These are phyloP conservation scores for Parasteatoda tepidariorum DNA, from an alignment of 1,140 invertebrate genomes.

Conservation along the genomic window DNA sequence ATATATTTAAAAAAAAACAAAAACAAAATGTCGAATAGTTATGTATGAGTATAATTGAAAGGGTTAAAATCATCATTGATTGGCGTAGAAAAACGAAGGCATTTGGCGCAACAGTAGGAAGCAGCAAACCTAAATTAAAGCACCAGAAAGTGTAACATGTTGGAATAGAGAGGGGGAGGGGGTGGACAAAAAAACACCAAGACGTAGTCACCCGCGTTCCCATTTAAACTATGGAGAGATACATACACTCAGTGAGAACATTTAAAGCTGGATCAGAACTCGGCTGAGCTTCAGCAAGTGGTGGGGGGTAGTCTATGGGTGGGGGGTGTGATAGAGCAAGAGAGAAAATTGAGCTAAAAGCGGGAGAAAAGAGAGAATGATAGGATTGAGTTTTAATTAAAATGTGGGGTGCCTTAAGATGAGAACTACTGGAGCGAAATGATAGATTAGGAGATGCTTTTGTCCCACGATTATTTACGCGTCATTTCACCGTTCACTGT, in stretches of 20 bases:
- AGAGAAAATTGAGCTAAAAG: conserved; percentile 32
- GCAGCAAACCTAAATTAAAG: conserved; percentile 16
- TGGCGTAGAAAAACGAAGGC: neutral
- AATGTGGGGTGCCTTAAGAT: conserved; percentile 60
- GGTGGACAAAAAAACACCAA: too few species aligned
- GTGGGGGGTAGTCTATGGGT: neutral
- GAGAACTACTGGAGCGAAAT: conserved; percentile 47
- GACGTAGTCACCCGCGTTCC: too few species aligned
- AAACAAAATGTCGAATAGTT: too few species aligned
- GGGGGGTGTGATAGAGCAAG: neutral
- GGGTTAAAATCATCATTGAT: neutral
- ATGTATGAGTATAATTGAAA: too few species aligned
- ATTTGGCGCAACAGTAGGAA: neutral
- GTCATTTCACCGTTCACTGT: conserved; percentile 59
- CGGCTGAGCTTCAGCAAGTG: neutral
- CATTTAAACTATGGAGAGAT: too few species aligned
- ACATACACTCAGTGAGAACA: neutral
- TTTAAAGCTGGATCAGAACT: conserved; percentile 1
- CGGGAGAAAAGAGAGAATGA: conserved; percentile 33
- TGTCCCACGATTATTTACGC: conserved; percentile 54
- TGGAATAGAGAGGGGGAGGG: too few species aligned
- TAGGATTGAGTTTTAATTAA: conserved; percentile 60
- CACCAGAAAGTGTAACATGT: neutral
- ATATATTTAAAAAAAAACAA: too few species aligned
- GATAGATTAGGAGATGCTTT: conserved; percentile 59